Conservation (phyloP, 2,888 invertebrate genomes). For the Oligia latruncula region DNA sequence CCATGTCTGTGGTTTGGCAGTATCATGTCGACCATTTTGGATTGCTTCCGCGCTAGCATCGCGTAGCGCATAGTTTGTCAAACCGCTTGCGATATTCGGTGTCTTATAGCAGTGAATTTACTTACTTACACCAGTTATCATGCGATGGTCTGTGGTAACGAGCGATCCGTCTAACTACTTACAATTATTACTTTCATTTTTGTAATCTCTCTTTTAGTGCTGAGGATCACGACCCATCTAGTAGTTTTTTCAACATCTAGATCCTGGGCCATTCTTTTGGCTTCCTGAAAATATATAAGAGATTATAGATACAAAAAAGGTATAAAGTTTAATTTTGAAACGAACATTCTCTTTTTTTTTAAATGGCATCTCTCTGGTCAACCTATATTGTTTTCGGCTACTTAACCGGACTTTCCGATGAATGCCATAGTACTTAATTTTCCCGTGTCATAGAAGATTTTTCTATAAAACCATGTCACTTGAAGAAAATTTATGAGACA, state of each 20-base stretch:
- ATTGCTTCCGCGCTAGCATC: not conserved
- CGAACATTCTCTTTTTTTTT: too few relatives aligned
- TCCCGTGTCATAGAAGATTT: too few relatives aligned
- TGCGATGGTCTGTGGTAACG: not conserved
- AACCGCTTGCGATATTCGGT: not conserved
- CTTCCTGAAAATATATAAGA: not conserved
- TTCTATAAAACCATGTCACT: too few relatives aligned
- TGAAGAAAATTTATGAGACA: too few relatives aligned
- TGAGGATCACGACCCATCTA: not conserved
- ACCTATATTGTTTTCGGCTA: not conserved
- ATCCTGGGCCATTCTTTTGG: not conserved
- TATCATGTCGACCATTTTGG: not conserved
- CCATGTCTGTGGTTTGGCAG: conserved; percentile 13
- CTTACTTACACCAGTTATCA: not conserved
- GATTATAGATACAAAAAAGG: not conserved
- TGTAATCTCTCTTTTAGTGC: too few relatives aligned
- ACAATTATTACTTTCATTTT: not conserved
- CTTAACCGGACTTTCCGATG: not conserved
- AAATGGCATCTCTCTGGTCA: too few relatives aligned
- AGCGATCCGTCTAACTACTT: not conserved
- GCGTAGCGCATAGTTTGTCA: not conserved
- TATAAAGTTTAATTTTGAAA: not conserved
- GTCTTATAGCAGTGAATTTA: not conserved
- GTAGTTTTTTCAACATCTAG: not conserved
- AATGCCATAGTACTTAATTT: not conserved